Evolutionary conservation across 1,140 invertebrate species (phyloP), one percentile per base, ranked within the genome.

Genomic region (Chlorops oryzae): DNA sequence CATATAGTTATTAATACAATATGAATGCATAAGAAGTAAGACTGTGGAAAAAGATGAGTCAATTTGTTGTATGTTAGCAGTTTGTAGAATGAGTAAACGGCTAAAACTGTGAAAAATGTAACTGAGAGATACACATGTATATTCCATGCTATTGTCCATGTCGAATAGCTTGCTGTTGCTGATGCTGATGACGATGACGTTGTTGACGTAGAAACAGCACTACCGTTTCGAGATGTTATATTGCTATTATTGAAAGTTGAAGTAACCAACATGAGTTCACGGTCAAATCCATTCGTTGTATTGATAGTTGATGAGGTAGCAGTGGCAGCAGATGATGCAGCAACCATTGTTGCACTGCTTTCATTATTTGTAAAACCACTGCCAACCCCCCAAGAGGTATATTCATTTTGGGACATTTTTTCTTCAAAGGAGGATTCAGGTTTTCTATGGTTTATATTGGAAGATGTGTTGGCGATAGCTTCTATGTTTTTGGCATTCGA

Each of bases 121-220:
- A 88, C 90, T 0, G 87, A 85, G 10, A 88, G 67, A 74, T 94
- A 94, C 1, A 93, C 85, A 61, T 94, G 90, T 12, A 93, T 77
- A 55, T 90, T 87, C 90, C 90, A 93, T 2, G 88, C 87, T 57
- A 89, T 83, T 0, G 82, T 80, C 84, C 85, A 87, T 0, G 83
- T 84, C 12, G 74, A 75, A 34, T 47, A 76, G 9, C 50, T 56
- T 60, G 74, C 24, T 59, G 73, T 23, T 61, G 75, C 43, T 69
- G 75, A 5, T 59, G 66, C 43, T 74, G 53, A 49, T 12, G 55
- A 53, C 72, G 52, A 46, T 17, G 52, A 35, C 42, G 51, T 59
- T 12, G 51, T 25, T 10, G 76, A 75, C 0, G 74, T 73, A 28
- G 45, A 37, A 40, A 41, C 38, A 25, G 23, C 50, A 23, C 39